Percentiles rank a stretch among this genome's conserved stretches.
Evolutionary conservation across 2,888 invertebrate species (phyloP).

Genomic region (Koerneria pararmatus): DNA sequence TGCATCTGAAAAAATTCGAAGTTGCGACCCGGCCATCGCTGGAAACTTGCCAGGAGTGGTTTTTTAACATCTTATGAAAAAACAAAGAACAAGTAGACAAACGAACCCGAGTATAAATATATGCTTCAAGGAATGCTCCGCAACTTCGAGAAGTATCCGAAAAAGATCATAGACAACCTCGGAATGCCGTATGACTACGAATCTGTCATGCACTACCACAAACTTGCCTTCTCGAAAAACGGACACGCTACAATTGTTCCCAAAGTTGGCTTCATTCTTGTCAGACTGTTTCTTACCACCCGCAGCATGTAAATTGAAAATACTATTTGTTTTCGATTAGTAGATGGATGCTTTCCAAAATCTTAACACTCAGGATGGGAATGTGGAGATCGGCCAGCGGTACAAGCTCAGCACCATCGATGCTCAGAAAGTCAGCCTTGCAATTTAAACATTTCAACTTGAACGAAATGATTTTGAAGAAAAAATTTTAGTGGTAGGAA

Average conservation of each 20-base stretch:
- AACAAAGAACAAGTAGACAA: too few relatives aligned
- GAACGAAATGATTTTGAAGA: neutral
- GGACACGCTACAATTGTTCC: constrained; percentile 64
- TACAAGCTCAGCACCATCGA: constrained; percentile 54
- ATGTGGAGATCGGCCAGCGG: constrained; percentile 56
- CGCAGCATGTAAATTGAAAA: neutral
- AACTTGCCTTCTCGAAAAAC: constrained; percentile 64
- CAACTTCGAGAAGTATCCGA: constrained; percentile 64
- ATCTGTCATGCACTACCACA: constrained; percentile 73
- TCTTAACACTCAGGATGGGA: constrained; percentile 28
- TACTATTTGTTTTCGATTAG: neutral
- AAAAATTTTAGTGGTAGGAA: neutral
- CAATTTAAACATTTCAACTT: neutral
- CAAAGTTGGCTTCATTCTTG: constrained; percentile 46
- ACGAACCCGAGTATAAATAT: too few relatives aligned
- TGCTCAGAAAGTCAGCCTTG: constrained; percentile 37
- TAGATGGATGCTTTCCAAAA: neutral
- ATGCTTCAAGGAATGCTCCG: constrained; percentile 62
- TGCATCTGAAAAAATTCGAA: too few relatives aligned
- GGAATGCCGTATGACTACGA: constrained; percentile 74
- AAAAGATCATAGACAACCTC: constrained; percentile 61
- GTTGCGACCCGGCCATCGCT: too few relatives aligned
- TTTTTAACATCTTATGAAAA: too few relatives aligned
- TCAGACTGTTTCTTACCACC: constrained; percentile 67
- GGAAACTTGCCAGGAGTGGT: too few relatives aligned